Evolutionary conservation across 2,888 invertebrate species (phyloP).

Genomic region (Linyphia triangularis): DNA sequence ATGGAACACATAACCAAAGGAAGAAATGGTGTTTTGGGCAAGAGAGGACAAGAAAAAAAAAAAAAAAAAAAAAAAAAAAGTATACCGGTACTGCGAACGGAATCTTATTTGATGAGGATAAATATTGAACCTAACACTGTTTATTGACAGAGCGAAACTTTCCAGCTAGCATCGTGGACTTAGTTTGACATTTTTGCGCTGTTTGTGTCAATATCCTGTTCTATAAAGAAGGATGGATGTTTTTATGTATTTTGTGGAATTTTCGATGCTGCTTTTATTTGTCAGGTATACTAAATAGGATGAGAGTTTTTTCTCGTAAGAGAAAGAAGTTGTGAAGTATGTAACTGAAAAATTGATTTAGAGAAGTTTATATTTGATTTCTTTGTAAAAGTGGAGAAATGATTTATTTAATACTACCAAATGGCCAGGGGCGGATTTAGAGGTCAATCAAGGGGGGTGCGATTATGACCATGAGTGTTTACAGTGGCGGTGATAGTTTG

Average conservation of each 20-base stretch:
- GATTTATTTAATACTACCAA: too few species aligned
- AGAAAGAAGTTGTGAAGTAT: not conserved
- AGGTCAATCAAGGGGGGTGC: too few species aligned
- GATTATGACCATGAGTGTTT: too few species aligned
- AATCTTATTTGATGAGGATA: slow-evolving; percentile 60
- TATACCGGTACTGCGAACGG: not conserved
- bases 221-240: slow-evolving; percentile 6
- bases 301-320: not conserved
- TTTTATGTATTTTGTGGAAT: slow-evolving; percentile 23
- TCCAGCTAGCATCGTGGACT: slow-evolving; percentile 23
- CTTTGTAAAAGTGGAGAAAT: not conserved
- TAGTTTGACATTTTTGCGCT: slow-evolving; percentile 47
- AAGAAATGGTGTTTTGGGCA: slow-evolving; percentile 45
- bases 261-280: slow-evolving; percentile 8
- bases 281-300: too few species aligned
- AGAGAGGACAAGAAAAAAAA: not conserved
- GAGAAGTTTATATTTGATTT: not conserved
- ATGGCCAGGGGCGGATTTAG: too few species aligned
- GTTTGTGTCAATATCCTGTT: slow-evolving; percentile 56
- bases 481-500: too few species aligned
- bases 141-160: slow-evolving; percentile 53
- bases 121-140: slow-evolving; percentile 61
- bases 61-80: slow-evolving; percentile 6
- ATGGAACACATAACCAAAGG: slow-evolving; percentile 31
- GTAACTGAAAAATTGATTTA: not conserved